Base-by-base conservation (phyloP, 2,113 vertebrate genomes). In the Lota lota region DNA sequence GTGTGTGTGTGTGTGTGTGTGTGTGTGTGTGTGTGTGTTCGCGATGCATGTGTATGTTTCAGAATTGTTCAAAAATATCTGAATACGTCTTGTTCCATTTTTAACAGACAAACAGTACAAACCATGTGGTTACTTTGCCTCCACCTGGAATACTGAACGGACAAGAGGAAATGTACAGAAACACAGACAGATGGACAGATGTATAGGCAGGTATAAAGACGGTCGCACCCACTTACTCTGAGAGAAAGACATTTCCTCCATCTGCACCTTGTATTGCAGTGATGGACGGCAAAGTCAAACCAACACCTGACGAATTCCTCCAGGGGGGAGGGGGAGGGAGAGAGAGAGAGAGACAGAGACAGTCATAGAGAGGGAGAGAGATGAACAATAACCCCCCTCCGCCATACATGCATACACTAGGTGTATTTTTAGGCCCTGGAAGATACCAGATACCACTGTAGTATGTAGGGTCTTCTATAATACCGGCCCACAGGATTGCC, bases 341-440 rank as follows among this genome's bases (percentile, higher is more conserved):
- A n/a, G 22, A 14, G 22, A n/a, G 22, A n/a, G 11, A 17, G 22
- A 33, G 18, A 22, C 19, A 21, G 47, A 64, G 67, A 40, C 61
- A 66, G 67, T 22, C 57, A 56, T 53, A 51, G 51, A 11, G 16
- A 3, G 72, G 79, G 78, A 72, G 75, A 79, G 77, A 75, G 28
- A 64, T 70, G 62, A 68, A 19, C 68, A 74, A 82, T 78, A 83
- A 78, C 74, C 72, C 1, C 5, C 40, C 61, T 17, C 66, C 66
- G 18, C 66, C 8, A 47, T 47, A 14, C 40, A 47, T 47, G 1
- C 40, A 47, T 47, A 8, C 40, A 47, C 40, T 47, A 17, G 14
- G 57, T 70, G 85, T 90, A 91, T 91, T 90, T 90, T 85, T 84
- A 47, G 88, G 85, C 87, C n/a, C 57, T 56, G 67, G 53, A 79